Base-by-base conservation (phyloP, 2,888 invertebrate species). In the Athalia cordata region DNA sequence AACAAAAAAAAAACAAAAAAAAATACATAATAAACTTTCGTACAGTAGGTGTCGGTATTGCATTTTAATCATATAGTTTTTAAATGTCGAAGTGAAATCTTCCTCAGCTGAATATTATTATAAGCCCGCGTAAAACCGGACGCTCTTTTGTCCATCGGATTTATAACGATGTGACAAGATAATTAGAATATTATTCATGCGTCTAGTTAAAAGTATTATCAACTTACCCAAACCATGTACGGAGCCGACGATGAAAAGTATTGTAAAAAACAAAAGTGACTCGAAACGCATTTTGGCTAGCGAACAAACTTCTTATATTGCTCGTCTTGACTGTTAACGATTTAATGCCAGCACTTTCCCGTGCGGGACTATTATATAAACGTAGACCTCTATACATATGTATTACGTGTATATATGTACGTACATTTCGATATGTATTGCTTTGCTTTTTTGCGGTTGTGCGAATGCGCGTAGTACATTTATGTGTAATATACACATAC, bases 281-380 rank as follows among this genome's bases (percentile, higher is more conserved):
- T 70, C 77, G 80, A 83, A 83, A 80, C 86, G 81, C 83, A 79
- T 83, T 82, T 72, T 74, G 45, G 74, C 74, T 62, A 52, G 77
- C 62, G 68, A 55, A 11, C 29, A 29, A 62, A 11, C 13, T 59
- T 72, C n/a, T n/a, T 62, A 61, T 78, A 57, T 78, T 77, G 81
- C 80, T 82, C 77, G 82, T 82, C 82, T 83, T 86, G 85, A 87
- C 85, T 84, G 86, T 83, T 83, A 81, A 82, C 85, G 85, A 84
- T 84, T 86, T 83, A 87, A 85, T 87, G 87, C 79, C 86, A 82
- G 82, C 81, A 84, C 86, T 85, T 86, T 86, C 83, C 82, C 84
- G 81, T 78, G 45, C 81, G 80, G 82, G 81, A 82, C 81, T 86
- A 82, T 86, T 87, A 87, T 87, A 87, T 87, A 86, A 85, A 86